These are phyloP conservation scores for Agelas oroides DNA, from an alignment of 37 sponge, comb jelly and placozoan species.

Conservation along the genomic window DNA sequence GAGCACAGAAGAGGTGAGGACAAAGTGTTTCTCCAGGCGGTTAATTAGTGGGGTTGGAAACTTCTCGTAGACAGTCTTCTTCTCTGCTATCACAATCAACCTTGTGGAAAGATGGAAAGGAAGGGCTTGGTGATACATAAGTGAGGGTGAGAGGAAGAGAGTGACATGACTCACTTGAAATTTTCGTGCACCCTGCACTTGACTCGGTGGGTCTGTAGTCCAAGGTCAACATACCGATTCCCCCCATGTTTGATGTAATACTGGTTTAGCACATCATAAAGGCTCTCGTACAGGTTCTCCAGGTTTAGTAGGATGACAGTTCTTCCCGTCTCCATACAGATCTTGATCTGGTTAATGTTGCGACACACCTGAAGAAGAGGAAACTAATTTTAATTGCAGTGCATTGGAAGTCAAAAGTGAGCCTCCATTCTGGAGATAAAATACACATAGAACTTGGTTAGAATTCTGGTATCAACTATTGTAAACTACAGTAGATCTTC, in stretches of 20 bases:
- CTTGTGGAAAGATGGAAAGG: not conserved
- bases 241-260: constrained; percentile 74
- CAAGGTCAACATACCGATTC: constrained; percentile 89
- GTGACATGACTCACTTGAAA: constrained; percentile 77
- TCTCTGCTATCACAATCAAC: constrained; percentile 84
- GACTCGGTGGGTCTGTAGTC: constrained; percentile 87
- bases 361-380: constrained; percentile 72
- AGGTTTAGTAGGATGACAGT: constrained; percentile 92
- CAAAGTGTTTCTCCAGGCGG: constrained; percentile 91
- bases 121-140: too few species aligned
- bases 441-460: too few species aligned
- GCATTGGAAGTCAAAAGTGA: too few species aligned
- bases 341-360: constrained; percentile 94
- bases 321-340: constrained; percentile 93
- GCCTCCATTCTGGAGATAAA: too few species aligned
- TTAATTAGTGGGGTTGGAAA: constrained; percentile 95
- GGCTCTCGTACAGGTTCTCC: constrained; percentile 95
- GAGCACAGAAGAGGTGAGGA: constrained; percentile 72
- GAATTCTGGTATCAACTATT: too few species aligned
- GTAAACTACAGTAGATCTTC: too few species aligned
- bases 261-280: constrained; percentile 96
- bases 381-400: too few species aligned
- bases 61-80: constrained; percentile 75
- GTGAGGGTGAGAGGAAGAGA: too few species aligned
- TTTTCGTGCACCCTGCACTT: constrained; percentile 85